A percentile compares a stretch with the other conserved stretches of the same genome.
These are phyloP conservation scores for Oryzias dopingdopingensis DNA, from an alignment of 2,797 vertebrate genomes.

Conservation along the genomic window DNA sequence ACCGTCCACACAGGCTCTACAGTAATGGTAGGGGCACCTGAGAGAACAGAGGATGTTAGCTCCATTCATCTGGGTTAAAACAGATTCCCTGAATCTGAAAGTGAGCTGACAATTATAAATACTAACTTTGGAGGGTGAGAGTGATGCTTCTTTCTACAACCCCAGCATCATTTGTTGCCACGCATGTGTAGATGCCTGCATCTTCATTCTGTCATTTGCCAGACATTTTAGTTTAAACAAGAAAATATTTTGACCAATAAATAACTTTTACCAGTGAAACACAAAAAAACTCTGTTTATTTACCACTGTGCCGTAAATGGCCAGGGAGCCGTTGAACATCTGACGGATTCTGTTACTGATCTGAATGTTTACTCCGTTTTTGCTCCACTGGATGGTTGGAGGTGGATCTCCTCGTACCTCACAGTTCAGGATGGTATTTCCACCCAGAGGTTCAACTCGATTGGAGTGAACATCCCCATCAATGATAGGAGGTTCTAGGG, in stretches of 20 bases:
- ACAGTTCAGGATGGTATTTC: slow-evolving; percentile 90
- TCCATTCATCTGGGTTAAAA: neutral
- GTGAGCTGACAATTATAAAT: neutral
- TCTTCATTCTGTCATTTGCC: slow-evolving; percentile 84
- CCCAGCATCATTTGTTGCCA: slow-evolving; percentile 92
- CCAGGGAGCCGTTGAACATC: slow-evolving; percentile 91
- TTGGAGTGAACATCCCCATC: slow-evolving; percentile 87
- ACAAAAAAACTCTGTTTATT: slow-evolving; percentile 6
- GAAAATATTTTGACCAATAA: neutral
- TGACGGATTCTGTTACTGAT: slow-evolving; percentile 85
- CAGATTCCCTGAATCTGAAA: neutral
- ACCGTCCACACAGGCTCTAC: slow-evolving; percentile 82
- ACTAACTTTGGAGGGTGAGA: slow-evolving; percentile 89
- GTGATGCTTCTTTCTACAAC: slow-evolving; percentile 87
- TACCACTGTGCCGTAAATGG: slow-evolving; percentile 93
- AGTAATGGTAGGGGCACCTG: slow-evolving; percentile 85
- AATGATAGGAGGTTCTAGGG: slow-evolving; percentile 92
- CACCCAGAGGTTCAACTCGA: slow-evolving; percentile 88
- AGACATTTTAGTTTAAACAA: slow-evolving; percentile 1
- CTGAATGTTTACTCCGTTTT: slow-evolving; percentile 82
- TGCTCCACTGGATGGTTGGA: slow-evolving; percentile 93
- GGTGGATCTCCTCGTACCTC: slow-evolving; percentile 91
- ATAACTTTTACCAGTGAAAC: neutral
- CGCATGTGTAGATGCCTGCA: slow-evolving; percentile 90
- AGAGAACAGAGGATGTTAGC: neutral